These are phyloP conservation scores for Dreissena rostriformis DNA, from an alignment of 1,140 invertebrate species.

Conservation along the genomic window DNA sequence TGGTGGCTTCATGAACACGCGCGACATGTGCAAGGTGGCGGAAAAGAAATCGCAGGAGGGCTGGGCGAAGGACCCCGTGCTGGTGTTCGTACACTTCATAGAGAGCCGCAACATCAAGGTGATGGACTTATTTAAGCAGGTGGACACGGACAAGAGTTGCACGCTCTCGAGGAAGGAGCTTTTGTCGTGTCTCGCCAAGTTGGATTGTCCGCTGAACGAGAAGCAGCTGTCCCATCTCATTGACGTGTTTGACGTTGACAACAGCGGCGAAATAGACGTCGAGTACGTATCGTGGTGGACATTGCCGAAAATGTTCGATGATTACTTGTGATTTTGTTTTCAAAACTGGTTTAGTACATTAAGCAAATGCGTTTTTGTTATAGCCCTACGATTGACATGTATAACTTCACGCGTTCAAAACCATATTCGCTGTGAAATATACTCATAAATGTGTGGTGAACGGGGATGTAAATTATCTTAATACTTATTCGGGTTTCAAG, in stretches of 20 bases:
- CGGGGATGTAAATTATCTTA: background rate
- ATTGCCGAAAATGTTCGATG: background rate
- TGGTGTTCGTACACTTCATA: constrained; percentile 48
- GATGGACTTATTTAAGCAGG: constrained; percentile 48
- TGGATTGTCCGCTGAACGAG: constrained; percentile 25
- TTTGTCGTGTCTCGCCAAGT: background rate
- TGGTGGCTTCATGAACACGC: constrained; percentile 47
- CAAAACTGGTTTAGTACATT: background rate
- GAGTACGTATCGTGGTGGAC: constrained; percentile 4
- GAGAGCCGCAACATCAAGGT: constrained; percentile 41
- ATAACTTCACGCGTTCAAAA: background rate
- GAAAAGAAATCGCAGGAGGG: constrained; percentile 26
- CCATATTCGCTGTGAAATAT: background rate
- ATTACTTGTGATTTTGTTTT: background rate
- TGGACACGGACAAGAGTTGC: constrained; percentile 51
- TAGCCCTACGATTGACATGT: background rate
- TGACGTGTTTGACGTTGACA: constrained; percentile 32
- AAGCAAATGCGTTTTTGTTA: background rate
- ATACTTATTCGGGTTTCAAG: background rate
- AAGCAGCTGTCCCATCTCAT: constrained; percentile 28
- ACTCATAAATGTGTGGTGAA: background rate
- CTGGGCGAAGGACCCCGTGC: constrained; percentile 46
- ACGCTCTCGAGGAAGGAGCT: constrained; percentile 34
- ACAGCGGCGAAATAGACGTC: constrained; percentile 44
- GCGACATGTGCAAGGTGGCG: constrained; percentile 39